phyloP scores from a whole-genome alignment of 2,888 invertebrate genomes.

The Ditylenchus weischeri region DNA sequence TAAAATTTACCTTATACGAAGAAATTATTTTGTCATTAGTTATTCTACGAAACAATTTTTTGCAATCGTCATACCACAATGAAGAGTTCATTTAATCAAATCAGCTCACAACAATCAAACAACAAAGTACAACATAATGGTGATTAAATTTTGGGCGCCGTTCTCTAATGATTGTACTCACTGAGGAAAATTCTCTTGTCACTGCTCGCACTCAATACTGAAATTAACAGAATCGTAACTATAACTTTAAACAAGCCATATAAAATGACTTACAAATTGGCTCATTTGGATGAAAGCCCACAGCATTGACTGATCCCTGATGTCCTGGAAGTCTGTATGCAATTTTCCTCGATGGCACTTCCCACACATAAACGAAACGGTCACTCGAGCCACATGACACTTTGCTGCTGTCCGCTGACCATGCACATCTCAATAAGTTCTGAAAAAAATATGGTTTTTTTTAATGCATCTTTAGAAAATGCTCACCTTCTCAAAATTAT shows the following conservation, averaged over 20 bases:
- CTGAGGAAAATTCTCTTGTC: conserved; percentile 93
- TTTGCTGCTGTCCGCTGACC: conserved; percentile 88
- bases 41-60: too few relatives aligned
- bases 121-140: too few relatives aligned
- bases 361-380: conserved; percentile 93
- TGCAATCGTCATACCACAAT: too few relatives aligned
- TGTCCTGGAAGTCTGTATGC: conserved; percentile 92
- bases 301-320: conserved; percentile 91
- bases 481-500: conserved; percentile 84
- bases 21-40: too few relatives aligned
- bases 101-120: too few relatives aligned
- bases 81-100: too few relatives aligned
- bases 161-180: conserved; percentile 69
- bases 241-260: neutral
- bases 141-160: too few relatives aligned
- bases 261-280: conserved; percentile 70
- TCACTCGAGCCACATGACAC: conserved; percentile 83
- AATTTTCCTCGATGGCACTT: conserved; percentile 75
- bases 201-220: conserved; percentile 84
- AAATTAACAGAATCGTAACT: conserved; percentile 13
- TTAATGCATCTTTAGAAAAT: too few relatives aligned
- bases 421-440: conserved; percentile 85
- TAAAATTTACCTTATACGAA: too few relatives aligned
- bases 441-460: conserved; percentile 52
- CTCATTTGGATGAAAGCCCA: conserved; percentile 89